Evolutionary conservation across 2,888 invertebrate species (phyloP), one percentile per base, ranked within the genome.

Genomic region (Orthonevra nobilis): DNA sequence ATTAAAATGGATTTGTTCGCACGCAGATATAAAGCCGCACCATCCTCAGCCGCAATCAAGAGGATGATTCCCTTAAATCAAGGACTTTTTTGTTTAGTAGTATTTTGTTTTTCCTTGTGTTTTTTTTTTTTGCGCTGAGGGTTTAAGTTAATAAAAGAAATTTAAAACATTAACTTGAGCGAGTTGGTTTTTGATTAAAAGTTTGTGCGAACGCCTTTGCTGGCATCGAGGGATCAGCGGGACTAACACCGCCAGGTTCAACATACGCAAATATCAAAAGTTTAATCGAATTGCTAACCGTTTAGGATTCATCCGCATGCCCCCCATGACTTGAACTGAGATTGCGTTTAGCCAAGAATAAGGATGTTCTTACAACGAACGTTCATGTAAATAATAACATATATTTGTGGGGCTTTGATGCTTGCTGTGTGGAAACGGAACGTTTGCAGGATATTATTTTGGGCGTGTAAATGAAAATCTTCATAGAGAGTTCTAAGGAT

Each of bases 111-210:
- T 19, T 14, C 44, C 30, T 30, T 26, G 15, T 17, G 28, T 26
- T 5, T 20, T 38, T 66, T 36, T 44, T 26, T 50, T 44, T 14
- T 20, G 10, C 10, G 2, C 36, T 1, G 34, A 23, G 44, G 10
- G n/a, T n/a, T n/a, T n/a, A 40, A 54, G 32, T 42, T 58, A 42
- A 20, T 52, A 28, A 52, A 46, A 46, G 32, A 40, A 50, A 58
- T 52, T 61, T 28, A 52, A 52, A 46, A 19, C 68, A 44, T 74
- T 60, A 74, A 61, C 60, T 42, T 58, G 64, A 54, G 36, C 46
- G 63, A 56, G 72, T 72, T 72, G 54, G 14, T n/a, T 36, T 75
- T 68, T 68, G 74, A 69, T 69, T 75, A 54, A 75, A 69, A 69
- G 15, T 68, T 75, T 32, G 52, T 61, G 36, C 19, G 34, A 12